These are phyloP conservation scores for Epirrhoe alternata DNA, from an alignment of 2,888 invertebrate species.

Conservation along the genomic window DNA sequence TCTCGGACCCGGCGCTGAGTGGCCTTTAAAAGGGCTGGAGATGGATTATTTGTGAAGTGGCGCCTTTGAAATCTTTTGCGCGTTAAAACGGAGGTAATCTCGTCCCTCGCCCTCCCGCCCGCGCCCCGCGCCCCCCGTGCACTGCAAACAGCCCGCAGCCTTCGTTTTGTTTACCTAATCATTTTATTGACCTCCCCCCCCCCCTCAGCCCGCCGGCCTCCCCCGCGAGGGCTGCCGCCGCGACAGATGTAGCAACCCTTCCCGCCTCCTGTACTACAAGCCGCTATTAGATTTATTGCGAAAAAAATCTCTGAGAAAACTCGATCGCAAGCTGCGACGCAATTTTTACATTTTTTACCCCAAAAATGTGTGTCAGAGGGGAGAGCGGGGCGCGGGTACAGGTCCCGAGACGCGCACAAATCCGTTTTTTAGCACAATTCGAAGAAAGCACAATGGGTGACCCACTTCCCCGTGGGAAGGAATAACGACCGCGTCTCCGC, in stretches of 20 bases:
- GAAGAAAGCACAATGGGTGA: conserved; percentile 80
- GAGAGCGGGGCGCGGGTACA: conserved; percentile 53
- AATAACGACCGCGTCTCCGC: conserved; percentile 79
- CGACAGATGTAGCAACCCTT: conserved; percentile 70
- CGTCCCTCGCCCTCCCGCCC: conserved; percentile 54
- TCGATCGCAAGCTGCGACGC: conserved; percentile 77
- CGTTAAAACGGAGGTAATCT: conserved; percentile 84
- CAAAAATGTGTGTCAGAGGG: conserved; percentile 82
- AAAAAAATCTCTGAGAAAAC: conserved; percentile 79
- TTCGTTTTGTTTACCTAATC: conserved; percentile 81
- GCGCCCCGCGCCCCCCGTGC: conserved; percentile 41
- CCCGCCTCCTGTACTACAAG: conserved; percentile 70
- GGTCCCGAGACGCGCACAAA: conserved; percentile 69
- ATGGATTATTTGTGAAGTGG: conserved; percentile 84
- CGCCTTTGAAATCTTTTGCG: conserved; percentile 83
- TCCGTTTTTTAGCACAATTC: conserved; percentile 81
- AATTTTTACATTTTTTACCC: conserved; percentile 80
- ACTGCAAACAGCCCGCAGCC: conserved; percentile 66
- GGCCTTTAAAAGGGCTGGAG: conserved; percentile 70
- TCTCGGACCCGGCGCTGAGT: conserved; percentile 51
- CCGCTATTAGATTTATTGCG: conserved; percentile 68
- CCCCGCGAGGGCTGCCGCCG: conserved; percentile 45
- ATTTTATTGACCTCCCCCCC: conserved; percentile 64
- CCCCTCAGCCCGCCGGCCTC: conserved; percentile 16
- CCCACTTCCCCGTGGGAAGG: conserved; percentile 85